A percentile compares a stretch with the other conserved stretches of the same genome.
phyloP scores from a whole-genome alignment of 2,113 vertebrate genomes.

The Aplodontia rufa region DNA sequence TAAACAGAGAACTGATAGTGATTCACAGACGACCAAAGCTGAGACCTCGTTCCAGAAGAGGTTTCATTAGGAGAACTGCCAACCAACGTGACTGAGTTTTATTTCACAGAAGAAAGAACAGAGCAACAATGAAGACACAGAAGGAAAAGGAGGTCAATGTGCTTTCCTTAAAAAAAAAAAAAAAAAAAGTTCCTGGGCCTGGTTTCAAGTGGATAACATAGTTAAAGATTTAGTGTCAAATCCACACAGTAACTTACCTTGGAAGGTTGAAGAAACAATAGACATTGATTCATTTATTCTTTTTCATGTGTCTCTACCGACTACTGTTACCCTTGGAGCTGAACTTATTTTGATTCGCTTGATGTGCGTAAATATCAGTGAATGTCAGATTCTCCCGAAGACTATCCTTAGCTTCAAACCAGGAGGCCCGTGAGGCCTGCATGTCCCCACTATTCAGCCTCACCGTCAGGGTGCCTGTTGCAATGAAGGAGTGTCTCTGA shows the following conservation, averaged over 20 bases:
- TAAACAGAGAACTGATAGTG: slow-evolving; percentile 31
- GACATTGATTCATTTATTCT: not conserved
- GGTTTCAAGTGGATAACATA: not conserved
- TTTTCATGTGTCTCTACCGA: not conserved
- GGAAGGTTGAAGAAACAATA: not conserved
- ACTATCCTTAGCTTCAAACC: not conserved
- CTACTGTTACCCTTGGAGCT: not conserved
- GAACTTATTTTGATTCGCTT: not conserved
- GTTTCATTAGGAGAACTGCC: slow-evolving; percentile 29
- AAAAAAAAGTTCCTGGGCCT: no score
- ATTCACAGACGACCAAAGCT: not conserved
- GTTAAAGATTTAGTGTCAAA: slow-evolving; percentile 21
- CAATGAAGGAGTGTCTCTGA: not conserved
- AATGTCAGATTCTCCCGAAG: not conserved
- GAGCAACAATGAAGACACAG: not conserved
- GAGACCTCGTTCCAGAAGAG: not conserved
- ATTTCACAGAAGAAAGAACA: slow-evolving; percentile 48
- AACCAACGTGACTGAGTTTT: not conserved
- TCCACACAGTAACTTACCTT: not conserved
- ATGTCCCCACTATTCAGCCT: not conserved
- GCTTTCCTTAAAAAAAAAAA: not conserved
- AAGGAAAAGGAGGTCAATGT: slow-evolving; percentile 34
- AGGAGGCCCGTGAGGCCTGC: no score
- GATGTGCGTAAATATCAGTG: not conserved
- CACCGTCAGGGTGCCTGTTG: rapidly evolving